Evolutionary conservation across 1,140 invertebrate species (phyloP).

Genomic region (Cherax destructor): DNA sequence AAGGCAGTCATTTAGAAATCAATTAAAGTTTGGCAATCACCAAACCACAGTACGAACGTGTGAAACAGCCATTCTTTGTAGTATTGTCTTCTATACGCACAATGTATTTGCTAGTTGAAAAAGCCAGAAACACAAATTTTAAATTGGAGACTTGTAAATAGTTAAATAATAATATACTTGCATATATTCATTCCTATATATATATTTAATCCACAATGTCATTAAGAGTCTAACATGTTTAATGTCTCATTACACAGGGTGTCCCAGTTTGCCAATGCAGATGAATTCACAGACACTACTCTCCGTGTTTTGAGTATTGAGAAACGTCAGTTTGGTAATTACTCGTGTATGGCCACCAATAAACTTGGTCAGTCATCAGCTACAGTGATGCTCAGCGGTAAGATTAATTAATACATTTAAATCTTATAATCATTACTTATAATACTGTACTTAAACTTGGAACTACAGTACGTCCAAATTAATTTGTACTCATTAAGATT

Average conservation of each 20-base stretch:
- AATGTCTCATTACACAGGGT: constrained; percentile 78
- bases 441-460: no score
- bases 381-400: constrained; percentile 88
- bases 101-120: no score
- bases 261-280: constrained; percentile 91
- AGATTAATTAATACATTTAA: constrained; percentile 65
- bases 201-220: constrained; percentile 68
- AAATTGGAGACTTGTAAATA: no score
- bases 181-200: not conserved
- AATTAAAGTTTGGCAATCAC: no score
- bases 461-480: no score
- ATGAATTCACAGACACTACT: constrained; percentile 93
- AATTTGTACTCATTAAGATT: no score
- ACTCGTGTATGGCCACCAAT: constrained; percentile 90
- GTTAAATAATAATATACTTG: not conserved
- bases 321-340: constrained; percentile 91
- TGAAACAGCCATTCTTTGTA: no score
- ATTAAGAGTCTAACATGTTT: not conserved
- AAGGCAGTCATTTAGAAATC: no score
- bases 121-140: no score
- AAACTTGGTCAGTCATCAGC: constrained; percentile 88
- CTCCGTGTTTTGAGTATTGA: constrained; percentile 92
- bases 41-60: no score
- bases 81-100: no score
- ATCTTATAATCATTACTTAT: no score